Conservation (phyloP, 2,797 vertebrate species). For the Champsocephalus esox region DNA sequence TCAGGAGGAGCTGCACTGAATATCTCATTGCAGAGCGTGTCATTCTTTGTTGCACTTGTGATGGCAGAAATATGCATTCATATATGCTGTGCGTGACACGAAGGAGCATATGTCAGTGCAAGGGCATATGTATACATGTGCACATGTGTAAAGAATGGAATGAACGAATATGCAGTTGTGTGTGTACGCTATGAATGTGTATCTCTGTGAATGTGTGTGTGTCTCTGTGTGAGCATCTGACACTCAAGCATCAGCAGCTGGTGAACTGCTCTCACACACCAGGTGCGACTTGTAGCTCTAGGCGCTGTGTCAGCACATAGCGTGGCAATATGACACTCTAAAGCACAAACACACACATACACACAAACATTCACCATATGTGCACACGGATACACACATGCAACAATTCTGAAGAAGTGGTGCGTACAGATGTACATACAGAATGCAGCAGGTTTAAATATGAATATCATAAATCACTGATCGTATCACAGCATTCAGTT, state of each 20-base stretch:
- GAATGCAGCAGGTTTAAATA: constrained; percentile 44
- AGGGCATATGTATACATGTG: constrained; percentile 40
- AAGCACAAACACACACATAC: constrained; percentile 47
- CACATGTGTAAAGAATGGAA: constrained; percentile 63
- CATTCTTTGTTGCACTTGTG: constrained; percentile 36
- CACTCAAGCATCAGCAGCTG: constrained; percentile 83
- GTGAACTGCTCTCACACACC: constrained; percentile 80
- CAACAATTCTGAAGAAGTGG: not conserved
- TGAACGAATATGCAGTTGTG: constrained; percentile 67
- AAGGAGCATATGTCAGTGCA: constrained; percentile 51
- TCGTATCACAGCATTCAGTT: constrained; percentile 41
- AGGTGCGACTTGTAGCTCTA: constrained; percentile 82
- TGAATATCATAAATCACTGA: constrained; percentile 59
- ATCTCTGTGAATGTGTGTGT: constrained; percentile 29
- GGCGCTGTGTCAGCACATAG: constrained; percentile 83
- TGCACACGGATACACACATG: constrained; percentile 11
- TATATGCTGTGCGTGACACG: constrained; percentile 35
- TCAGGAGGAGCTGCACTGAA: not conserved
- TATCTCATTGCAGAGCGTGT: not conserved
- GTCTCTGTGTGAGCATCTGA: constrained; percentile 58
- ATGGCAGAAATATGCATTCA: constrained; percentile 28
- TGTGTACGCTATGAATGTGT: constrained; percentile 35
- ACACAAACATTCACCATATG: constrained; percentile 13
- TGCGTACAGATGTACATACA: not conserved
- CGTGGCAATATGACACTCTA: constrained; percentile 77